Percentiles rank a stretch among this genome's conserved stretches.
Evolutionary conservation across 2,113 vertebrate species (phyloP).

Genomic region (Podarcis raffonei): DNA sequence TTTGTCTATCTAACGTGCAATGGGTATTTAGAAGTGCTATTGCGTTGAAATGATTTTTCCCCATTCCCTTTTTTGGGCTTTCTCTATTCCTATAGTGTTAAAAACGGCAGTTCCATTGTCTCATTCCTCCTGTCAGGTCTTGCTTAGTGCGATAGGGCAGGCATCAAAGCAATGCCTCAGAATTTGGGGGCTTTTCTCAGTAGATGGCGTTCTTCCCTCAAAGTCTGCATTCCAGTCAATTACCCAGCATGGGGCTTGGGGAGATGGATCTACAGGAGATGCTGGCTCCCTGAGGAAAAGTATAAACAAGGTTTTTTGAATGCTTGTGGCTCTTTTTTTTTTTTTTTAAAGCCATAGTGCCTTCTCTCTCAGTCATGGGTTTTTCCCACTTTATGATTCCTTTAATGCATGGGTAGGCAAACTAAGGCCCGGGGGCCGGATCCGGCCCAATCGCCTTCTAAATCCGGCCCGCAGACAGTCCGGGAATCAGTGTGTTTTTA

Average conservation of each 20-base stretch:
- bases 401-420: background rate
- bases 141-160: background rate
- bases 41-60: accelerated
- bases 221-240: constrained; percentile 10
- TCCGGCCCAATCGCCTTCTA: too few relatives aligned
- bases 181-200: constrained; percentile 34
- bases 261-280: background rate
- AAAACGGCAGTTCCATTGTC: background rate
- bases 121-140: background rate
- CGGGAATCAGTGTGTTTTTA: too few relatives aligned
- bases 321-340: background rate
- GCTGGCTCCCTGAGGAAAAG: background rate
- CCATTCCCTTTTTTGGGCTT: accelerated
- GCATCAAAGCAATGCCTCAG: background rate
- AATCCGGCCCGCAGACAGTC: too few relatives aligned
- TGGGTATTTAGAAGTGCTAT: background rate
- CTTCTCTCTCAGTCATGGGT: background rate
- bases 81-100: background rate
- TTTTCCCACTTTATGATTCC: background rate
- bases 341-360: background rate
- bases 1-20: background rate
- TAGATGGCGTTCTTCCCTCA: constrained; percentile 64
- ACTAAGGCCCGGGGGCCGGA: too few relatives aligned
- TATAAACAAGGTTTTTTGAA: background rate
- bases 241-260: background rate